These are phyloP conservation scores for Bombyx huttoni DNA, from an alignment of 2,888 invertebrate species.

Conservation along the genomic window DNA sequence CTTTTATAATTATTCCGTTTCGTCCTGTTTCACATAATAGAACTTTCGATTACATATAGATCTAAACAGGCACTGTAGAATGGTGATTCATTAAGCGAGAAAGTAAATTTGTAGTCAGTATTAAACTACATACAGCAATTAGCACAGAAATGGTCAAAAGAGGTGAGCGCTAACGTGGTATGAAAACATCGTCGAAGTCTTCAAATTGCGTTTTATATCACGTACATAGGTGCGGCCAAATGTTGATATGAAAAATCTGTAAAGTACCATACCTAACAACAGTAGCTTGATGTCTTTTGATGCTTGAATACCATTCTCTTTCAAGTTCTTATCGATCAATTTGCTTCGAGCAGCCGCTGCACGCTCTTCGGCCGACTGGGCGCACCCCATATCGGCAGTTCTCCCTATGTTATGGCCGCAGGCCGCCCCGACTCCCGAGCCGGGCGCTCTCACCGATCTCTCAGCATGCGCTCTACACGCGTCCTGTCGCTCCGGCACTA, in stretches of 20 bases:
- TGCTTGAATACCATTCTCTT: constrained; percentile 98
- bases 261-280: constrained; percentile 85
- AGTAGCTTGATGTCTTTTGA: constrained; percentile 99
- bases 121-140: not conserved
- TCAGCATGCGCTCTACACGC: constrained; percentile 67
- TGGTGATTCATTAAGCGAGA: constrained; percentile 40
- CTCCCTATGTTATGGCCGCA: constrained; percentile 63
- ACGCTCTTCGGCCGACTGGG: constrained; percentile 99
- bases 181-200: not conserved
- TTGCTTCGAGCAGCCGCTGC: constrained; percentile 98
- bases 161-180: not conserved
- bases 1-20: no score
- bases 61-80: constrained; percentile 39
- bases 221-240: constrained; percentile 56
- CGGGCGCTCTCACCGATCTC: constrained; percentile 75
- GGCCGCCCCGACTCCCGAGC: constrained; percentile 69
- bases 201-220: constrained; percentile 11
- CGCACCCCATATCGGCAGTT: constrained; percentile 93
- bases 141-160: not conserved
- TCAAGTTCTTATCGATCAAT: constrained; percentile 97
- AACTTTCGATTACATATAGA: constrained; percentile 54
- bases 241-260: constrained; percentile 13
- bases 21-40: constrained; percentile 27
- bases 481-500: constrained; percentile 54
- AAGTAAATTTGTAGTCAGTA: constrained; percentile 22